Percentiles rank a stretch among this genome's conserved stretches.
Conservation (phyloP, 2,113 vertebrate genomes). For the Hoplias malabaricus region DNA sequence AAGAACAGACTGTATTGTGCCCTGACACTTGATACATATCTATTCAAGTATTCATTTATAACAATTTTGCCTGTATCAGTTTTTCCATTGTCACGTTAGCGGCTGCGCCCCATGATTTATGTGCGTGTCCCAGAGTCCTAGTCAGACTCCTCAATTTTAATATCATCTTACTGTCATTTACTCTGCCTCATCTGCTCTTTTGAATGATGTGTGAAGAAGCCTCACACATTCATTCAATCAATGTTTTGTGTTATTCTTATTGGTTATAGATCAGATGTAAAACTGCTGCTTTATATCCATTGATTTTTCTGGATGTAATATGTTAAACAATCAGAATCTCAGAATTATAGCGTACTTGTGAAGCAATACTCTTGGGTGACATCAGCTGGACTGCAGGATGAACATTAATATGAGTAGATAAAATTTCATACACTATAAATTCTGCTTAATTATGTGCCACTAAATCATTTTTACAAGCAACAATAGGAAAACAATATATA, state of each 20-base stretch:
- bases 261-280: slow-evolving; percentile 7
- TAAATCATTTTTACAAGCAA: too few species aligned
- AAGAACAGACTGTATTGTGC: neutral
- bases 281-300: neutral
- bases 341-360: neutral
- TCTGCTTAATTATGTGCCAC: too few species aligned
- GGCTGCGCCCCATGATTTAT: slow-evolving; percentile 26
- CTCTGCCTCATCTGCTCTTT: slow-evolving; percentile 31
- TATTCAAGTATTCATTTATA: slow-evolving; percentile 30
- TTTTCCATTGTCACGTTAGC: slow-evolving; percentile 12
- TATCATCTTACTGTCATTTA: slow-evolving; percentile 33
- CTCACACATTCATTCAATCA: neutral
- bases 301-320: slow-evolving; percentile 16
- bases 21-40: neutral
- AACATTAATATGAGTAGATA: neutral
- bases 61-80: slow-evolving; percentile 11
- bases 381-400: neutral
- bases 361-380: neutral
- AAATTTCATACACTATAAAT: neutral
- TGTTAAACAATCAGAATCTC: slow-evolving; percentile 6
- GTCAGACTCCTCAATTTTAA: slow-evolving; percentile 32
- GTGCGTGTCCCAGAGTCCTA: slow-evolving; percentile 12
- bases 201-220: slow-evolving; percentile 25
- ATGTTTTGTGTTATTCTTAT: slow-evolving; percentile 10
- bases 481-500: too few species aligned